A percentile compares a stretch with the other conserved stretches of the same genome.
Evolutionary conservation across 2,888 invertebrate species (phyloP).

Genomic region (Drosophila kanekoi): DNA sequence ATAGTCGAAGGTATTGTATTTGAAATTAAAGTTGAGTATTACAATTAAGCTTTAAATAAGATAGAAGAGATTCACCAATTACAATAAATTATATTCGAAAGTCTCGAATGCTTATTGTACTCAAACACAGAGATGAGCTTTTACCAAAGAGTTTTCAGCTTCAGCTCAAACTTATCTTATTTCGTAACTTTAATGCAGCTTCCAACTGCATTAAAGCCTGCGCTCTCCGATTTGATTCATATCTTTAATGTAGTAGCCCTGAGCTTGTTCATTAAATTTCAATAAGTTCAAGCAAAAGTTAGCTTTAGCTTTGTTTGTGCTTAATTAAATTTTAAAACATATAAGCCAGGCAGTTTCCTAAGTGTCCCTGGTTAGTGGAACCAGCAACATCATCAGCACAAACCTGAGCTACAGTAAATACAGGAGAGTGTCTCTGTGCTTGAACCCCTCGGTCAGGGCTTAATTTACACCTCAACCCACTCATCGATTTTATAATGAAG

Average conservation of each 20-base stretch:
- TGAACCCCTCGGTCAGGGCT: constrained; percentile 22
- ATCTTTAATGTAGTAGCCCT: background rate
- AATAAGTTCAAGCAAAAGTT: background rate
- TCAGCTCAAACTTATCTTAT: constrained; percentile 5
- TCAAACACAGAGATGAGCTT: background rate
- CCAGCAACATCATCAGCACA: background rate
- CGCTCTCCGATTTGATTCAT: background rate
- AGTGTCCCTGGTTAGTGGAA: constrained; percentile 3
- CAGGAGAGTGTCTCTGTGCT: constrained; percentile 4
- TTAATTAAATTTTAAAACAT: constrained; percentile 3
- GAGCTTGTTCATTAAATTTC: background rate
- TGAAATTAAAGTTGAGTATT: no score
- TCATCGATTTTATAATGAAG: constrained; percentile 73
- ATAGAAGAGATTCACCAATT: background rate
- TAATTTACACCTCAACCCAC: constrained; percentile 41
- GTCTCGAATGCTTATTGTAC: background rate
- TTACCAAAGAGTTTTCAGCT: background rate
- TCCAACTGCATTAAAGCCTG: background rate
- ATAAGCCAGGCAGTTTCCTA: background rate
- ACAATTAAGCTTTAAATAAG: background rate
- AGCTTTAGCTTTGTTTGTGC: constrained; percentile 1
- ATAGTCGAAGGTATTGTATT: no score
- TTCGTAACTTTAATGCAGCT: background rate
- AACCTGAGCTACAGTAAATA: background rate
- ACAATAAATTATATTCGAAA: background rate